Base-by-base conservation (phyloP, 92 coral and sea anemone species). In the Siderastrea radians region DNA sequence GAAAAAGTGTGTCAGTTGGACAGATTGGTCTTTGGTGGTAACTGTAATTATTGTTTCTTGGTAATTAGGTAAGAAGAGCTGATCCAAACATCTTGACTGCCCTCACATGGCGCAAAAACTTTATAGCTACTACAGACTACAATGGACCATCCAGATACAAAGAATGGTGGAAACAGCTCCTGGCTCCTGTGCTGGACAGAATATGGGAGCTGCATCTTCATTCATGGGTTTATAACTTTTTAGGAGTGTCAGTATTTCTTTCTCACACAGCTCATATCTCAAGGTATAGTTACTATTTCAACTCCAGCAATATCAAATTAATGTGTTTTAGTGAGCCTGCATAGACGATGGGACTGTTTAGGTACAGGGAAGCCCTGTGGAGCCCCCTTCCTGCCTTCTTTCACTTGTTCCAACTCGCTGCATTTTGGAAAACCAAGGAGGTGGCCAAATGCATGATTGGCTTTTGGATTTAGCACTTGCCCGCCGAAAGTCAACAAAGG, bases 151-250 rank as follows among this genome's bases (percentile, higher is more conserved):
- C 93, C 48, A 87, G 96, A 52, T 79, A 82, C 88, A 90, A 92
- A 52, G 96, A 95, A 44, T 84, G 95, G 84, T 97, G 97, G 98
- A 95, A 89, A 76, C 93, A 91, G 57, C 83, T 95, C 1, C 43
- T 95, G 11, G 83, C 98, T 26, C 94, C 95, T 26, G 62, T 87
- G 38, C 57, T 97, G 26, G 99, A 97, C 89, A 89, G 94, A 62
- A 83, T 97, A 44, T 88, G 98, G 96, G 97, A 97, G 61, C 78
- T 97, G 16, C 98, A 95, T 78, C 94, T 95, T 43, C 99, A 97
- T 80, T 87, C 98, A 1, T 97, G 99, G 99, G 89, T 97, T 68
- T 93, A 77, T 81, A 93, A 90, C 74, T 87, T 97, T 63, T 85
- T 97, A 6, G 97, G 97, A n/a, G 93, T 97, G 52, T 87, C 95